Percentiles rank a stretch among this genome's conserved stretches.
Conservation (phyloP, 2,113 vertebrate species). For the Budorcas taxicolor region DNA sequence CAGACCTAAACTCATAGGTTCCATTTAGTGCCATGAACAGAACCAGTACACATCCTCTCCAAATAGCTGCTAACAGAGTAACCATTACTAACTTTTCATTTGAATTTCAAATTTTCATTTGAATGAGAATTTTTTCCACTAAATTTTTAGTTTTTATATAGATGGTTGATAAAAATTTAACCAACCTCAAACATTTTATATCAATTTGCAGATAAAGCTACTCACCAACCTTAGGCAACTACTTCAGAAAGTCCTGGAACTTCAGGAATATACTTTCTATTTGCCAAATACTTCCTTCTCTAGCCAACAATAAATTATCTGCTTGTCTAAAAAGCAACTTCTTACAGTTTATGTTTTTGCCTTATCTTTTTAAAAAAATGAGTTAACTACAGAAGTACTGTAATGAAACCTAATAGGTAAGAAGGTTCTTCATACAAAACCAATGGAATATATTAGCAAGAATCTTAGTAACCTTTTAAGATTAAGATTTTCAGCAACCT, state of each 20-base stretch:
- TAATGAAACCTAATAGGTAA: neutral
- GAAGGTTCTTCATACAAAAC: conserved; percentile 4
- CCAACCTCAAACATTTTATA: neutral
- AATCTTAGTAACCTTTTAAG: neutral
- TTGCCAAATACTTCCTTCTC: neutral
- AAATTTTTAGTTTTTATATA: neutral
- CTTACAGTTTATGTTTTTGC: neutral
- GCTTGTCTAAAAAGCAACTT: neutral
- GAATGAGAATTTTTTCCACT: neutral
- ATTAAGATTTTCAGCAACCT: neutral
- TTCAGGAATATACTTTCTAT: neutral
- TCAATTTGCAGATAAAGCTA: neutral
- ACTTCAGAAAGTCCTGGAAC: neutral
- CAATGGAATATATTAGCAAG: neutral
- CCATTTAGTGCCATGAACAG: neutral
- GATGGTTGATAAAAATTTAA: neutral
- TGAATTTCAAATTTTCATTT: neutral
- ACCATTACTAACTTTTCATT: neutral
- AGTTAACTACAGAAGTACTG: neutral
- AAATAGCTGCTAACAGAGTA: neutral
- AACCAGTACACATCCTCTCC: neutral
- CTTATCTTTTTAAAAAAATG: neutral
- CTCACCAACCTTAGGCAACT: neutral
- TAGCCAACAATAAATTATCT: neutral
- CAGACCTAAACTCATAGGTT: neutral